These are phyloP conservation scores for Chromoteleia sp. DNA, from an alignment of 2,888 invertebrate genomes.

Conservation along the genomic window DNA sequence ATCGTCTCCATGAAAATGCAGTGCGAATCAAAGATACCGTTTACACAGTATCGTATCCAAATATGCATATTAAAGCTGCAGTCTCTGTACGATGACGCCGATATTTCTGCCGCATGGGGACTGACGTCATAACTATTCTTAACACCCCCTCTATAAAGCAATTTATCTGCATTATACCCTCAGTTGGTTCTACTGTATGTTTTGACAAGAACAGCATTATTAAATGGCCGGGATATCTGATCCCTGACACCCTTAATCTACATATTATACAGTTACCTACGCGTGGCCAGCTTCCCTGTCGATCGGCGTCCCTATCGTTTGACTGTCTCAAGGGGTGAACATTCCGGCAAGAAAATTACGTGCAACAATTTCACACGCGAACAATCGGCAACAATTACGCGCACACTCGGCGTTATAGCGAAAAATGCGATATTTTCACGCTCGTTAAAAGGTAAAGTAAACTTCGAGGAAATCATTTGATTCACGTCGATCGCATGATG, in stretches of 20 bases:
- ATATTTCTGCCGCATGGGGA: slow-evolving; percentile 31
- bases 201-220: slow-evolving; percentile 85
- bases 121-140: slow-evolving; percentile 45
- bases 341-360: slow-evolving; percentile 60
- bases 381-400: slow-evolving; percentile 46
- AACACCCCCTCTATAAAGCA: slow-evolving; percentile 79
- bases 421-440: slow-evolving; percentile 51
- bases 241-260: slow-evolving; percentile 84
- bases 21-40: slow-evolving; percentile 17
- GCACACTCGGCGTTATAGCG: slow-evolving; percentile 17
- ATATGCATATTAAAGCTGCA: slow-evolving; percentile 77
- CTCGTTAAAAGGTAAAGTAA: slow-evolving; percentile 36
- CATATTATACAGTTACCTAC: slow-evolving; percentile 83
- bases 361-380: slow-evolving; percentile 63
- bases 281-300: slow-evolving; percentile 76
- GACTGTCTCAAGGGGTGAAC: slow-evolving; percentile 64
- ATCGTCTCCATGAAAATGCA: background rate
- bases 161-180: slow-evolving; percentile 84
- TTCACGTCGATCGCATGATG: background rate
- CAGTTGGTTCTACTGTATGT: slow-evolving; percentile 83
- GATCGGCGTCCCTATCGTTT: slow-evolving; percentile 68
- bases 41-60: slow-evolving; percentile 46
- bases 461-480: slow-evolving; percentile 6
- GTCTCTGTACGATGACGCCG: slow-evolving; percentile 54
- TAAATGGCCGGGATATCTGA: slow-evolving; percentile 84